These are phyloP conservation scores for Netelia inedita DNA, from an alignment of 2,888 invertebrate species.

Conservation along the genomic window DNA sequence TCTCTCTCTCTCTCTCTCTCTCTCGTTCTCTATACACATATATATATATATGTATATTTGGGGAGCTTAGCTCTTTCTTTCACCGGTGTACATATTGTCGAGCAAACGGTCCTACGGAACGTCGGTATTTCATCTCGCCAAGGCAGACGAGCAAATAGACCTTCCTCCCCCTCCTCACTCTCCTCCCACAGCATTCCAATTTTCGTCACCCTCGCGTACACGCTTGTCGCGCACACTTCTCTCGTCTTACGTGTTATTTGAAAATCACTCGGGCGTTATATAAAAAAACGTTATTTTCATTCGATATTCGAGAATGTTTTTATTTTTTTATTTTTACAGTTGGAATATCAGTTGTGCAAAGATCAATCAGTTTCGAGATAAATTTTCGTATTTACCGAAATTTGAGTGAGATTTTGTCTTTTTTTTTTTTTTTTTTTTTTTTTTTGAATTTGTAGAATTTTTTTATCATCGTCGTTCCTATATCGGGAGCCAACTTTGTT, in stretches of 20 bases:
- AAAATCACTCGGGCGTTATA: no score
- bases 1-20: background rate
- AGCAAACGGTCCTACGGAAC: constrained; percentile 42
- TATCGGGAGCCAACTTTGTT: background rate
- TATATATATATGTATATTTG: constrained; percentile 16
- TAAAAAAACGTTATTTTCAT: no score
- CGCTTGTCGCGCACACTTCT: background rate
- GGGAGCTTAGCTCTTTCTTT: constrained; percentile 43
- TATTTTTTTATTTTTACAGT: no score
- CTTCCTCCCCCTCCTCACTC: background rate
- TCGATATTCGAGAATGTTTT: no score
- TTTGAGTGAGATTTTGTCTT: background rate
- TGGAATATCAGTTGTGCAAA: no score
- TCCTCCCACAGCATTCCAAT: constrained; percentile 16
- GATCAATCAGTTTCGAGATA: no score
- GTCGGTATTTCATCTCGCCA: constrained; percentile 50
- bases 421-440: background rate
- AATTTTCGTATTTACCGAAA: no score
- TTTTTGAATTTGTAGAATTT: background rate
- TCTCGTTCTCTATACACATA: background rate
- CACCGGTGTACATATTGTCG: constrained; percentile 50
- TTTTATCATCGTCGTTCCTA: background rate
- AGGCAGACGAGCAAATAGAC: constrained; percentile 9
- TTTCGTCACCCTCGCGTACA: constrained; percentile 27
- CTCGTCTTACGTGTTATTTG: constrained; percentile 1